Conservation (phyloP, 1,140 invertebrate genomes). For the Mizuhopecten yessoensis region DNA sequence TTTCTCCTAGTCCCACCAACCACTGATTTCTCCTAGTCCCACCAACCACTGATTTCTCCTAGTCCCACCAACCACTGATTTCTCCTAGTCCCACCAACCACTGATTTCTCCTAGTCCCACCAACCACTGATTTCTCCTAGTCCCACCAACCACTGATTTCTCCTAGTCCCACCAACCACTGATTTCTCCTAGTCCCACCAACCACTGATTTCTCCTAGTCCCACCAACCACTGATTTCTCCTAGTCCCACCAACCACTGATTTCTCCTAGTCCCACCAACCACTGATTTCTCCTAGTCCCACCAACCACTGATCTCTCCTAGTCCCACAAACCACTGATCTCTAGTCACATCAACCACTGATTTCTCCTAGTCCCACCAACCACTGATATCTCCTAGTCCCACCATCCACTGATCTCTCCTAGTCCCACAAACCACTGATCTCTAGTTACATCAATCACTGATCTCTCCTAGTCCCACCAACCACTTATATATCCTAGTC, state of each 20-base stretch:
- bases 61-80: no score
- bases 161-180: no score
- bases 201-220: not conserved
- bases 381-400: not conserved
- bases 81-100: no score
- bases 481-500: not conserved
- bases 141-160: not conserved
- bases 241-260: no score
- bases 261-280: not conserved
- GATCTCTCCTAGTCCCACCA: not conserved
- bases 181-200: not conserved
- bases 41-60: no score
- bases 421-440: not conserved
- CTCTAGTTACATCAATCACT: not conserved
- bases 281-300: not conserved
- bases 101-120: no score
- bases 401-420: not conserved
- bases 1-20: no score
- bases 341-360: not conserved
- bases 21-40: no score
- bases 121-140: not conserved
- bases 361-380: not conserved
- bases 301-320: not conserved
- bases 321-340: not conserved
- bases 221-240: not conserved